Base-by-base conservation (phyloP, 2,888 invertebrate genomes). In the Pammene aurita region DNA sequence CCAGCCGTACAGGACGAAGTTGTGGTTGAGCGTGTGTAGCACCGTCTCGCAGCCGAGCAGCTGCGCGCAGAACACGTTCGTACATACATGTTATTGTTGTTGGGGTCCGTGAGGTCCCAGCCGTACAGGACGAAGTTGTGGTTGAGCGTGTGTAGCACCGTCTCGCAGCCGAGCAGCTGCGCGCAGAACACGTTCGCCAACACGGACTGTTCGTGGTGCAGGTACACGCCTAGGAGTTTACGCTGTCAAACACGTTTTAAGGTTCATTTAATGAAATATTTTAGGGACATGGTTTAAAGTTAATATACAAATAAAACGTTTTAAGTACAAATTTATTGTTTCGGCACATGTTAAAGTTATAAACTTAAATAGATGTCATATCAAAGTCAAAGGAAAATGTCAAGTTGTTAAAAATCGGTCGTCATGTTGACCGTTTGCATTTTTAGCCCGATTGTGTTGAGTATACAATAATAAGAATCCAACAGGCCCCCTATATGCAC, bases 1-100 rank as follows among this genome's bases (percentile, higher is more conserved):
- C 99, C 99, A 99, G 70, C 98, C 98, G 95, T 98, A 99, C 2
- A 98, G 94, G 56, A 99, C 93, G 88, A 98, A 99, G 93, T 98
- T 98, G 68, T 95, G 95, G 67, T 96, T 95, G 57, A 99, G 94
- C 71, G 97, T 96, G 83, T 97, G 96, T 80, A 98, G 95, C 62
- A 99, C 96, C 16, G 97, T 96, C 82, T 98, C 98, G 79, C 96
- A 96, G 85, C 98, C 98, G 75, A 99, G 93, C 71, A 98, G 94
- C 86, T 98, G 97, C 67, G 98, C 97, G 91, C 99, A 98, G 94
- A 99, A 99, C 74, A 99, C 98, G 89, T 99, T 98, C 46, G 9
- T 42, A 86, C 88, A 88, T 84, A 97, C 97, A 96, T 95, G 79
- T 94, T 94, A 84, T 96, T 95, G 87, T 99, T 99, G 75, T 96